Evolutionary conservation across 2,797 vertebrate species (phyloP).

Genomic region (Clangula hyemalis): DNA sequence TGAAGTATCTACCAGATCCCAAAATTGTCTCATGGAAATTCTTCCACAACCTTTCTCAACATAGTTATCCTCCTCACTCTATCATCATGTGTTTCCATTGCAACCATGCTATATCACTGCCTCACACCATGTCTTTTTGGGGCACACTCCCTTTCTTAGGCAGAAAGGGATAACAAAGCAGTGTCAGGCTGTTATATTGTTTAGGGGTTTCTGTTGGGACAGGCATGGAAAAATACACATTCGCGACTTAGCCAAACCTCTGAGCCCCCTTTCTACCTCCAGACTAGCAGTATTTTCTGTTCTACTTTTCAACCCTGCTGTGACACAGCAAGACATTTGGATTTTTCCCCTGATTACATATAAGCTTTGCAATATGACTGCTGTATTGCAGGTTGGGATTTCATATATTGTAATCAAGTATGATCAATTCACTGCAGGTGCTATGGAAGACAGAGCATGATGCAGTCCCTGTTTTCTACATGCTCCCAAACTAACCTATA

Average conservation of each 20-base stretch:
- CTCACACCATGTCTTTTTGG: background rate
- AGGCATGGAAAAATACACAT: background rate
- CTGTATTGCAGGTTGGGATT: conserved; percentile 42
- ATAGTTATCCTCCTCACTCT: background rate
- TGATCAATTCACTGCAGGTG: conserved; percentile 59
- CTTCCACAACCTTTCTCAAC: background rate
- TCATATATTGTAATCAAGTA: conserved; percentile 63
- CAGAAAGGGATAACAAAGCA: background rate
- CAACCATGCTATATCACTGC: background rate
- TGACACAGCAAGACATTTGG: conserved; percentile 17
- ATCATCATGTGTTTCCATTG: background rate
- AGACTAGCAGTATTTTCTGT: conserved; percentile 9
- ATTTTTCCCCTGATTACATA: conserved; percentile 51
- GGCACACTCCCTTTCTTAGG: rapidly evolving
- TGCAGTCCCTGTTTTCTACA: background rate
- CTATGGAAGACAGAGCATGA: background rate
- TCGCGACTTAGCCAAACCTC: background rate
- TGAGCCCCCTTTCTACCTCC: background rate
- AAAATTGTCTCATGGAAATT: background rate
- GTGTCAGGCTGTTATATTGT: background rate
- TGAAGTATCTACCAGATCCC: background rate
- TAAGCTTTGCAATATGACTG: conserved; percentile 24
- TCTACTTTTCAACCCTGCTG: conserved; percentile 27
- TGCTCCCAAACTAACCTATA: conserved; percentile 28
- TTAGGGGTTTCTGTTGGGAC: background rate